A percentile compares a stretch with the other conserved stretches of the same genome.
phyloP scores from a whole-genome alignment of 2,888 invertebrate genomes.

The Anthophora plumipes region DNA sequence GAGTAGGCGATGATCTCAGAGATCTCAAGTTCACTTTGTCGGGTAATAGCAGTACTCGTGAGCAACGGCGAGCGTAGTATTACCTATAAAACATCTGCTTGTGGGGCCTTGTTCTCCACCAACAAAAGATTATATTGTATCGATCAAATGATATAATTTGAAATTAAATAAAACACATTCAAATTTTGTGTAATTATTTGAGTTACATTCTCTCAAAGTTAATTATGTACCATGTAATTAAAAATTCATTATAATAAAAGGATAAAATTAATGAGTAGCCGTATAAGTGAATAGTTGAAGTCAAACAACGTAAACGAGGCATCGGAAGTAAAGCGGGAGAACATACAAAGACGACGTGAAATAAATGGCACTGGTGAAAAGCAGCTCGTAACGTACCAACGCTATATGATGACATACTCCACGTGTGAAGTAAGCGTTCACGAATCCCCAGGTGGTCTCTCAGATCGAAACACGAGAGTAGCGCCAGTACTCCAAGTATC shows the following conservation, averaged over 20 bases:
- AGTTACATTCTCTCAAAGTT: no score
- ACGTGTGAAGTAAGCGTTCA: slow-evolving; percentile 60
- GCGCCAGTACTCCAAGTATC: slow-evolving; percentile 46
- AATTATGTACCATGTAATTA: no score
- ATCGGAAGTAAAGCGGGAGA: background rate
- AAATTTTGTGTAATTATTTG: no score
- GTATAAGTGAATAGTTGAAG: background rate
- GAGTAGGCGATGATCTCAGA: no score
- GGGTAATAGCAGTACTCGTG: no score
- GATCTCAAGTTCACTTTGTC: no score
- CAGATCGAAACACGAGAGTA: slow-evolving; percentile 64
- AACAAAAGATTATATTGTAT: background rate
- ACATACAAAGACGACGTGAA: slow-evolving; percentile 3
- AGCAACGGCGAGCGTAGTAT: no score
- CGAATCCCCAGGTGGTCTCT: slow-evolving; percentile 49
- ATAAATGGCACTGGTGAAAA: slow-evolving; percentile 53
- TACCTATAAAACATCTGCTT: no score
- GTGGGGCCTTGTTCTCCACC: no score
- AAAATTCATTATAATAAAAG: no score
- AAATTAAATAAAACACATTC: no score
- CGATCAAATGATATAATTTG: no score
- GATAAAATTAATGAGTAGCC: background rate
- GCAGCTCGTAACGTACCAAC: slow-evolving; percentile 46
- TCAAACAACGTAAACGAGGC: background rate
- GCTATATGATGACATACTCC: slow-evolving; percentile 39